These are phyloP conservation scores for Chymomyza amoena DNA, from an alignment of 2,888 invertebrate species.

Conservation along the genomic window DNA sequence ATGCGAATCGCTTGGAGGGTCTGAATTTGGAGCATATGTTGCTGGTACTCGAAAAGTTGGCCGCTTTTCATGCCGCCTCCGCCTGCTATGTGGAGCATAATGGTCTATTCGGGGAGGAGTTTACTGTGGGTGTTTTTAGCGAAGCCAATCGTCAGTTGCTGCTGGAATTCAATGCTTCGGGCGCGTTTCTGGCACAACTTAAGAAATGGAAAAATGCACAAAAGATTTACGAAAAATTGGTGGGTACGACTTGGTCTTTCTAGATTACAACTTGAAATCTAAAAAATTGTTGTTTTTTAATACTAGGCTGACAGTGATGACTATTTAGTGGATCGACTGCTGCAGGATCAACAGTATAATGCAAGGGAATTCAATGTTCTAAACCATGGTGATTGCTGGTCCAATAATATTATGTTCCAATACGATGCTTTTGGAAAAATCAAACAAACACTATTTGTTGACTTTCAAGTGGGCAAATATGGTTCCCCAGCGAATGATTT, in stretches of 20 bases:
- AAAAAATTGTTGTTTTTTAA: conserved; percentile 23
- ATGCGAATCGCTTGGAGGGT: conserved; percentile 69
- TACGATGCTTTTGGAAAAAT: conserved; percentile 74
- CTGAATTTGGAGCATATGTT: conserved; percentile 72
- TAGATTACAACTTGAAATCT: neutral
- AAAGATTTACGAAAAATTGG: conserved; percentile 69
- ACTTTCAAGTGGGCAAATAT: conserved; percentile 73
- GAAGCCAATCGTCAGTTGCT: conserved; percentile 58
- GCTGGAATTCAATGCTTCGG: conserved; percentile 67
- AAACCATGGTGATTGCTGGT: conserved; percentile 76
- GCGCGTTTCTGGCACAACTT: conserved; percentile 63
- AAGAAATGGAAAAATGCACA: conserved; percentile 72
- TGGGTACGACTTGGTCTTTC: conserved; percentile 23
- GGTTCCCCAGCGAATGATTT: conserved; percentile 70
- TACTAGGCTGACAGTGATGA: conserved; percentile 65
- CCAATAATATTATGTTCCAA: conserved; percentile 75
- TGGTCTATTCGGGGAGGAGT: conserved; percentile 62
- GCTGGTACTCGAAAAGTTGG: conserved; percentile 70
- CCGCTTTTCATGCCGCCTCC: conserved; percentile 77
- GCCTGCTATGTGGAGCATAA: conserved; percentile 75
- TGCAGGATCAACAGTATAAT: conserved; percentile 59
- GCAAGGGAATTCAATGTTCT: conserved; percentile 72
- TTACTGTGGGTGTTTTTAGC: conserved; percentile 66
- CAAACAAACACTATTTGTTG: conserved; percentile 68
- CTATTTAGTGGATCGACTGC: conserved; percentile 67